Evolutionary conservation across 2,797 vertebrate genomes (phyloP), one percentile per base, ranked within the genome.

Genomic region (Parauchenoglanis ngamensis): DNA sequence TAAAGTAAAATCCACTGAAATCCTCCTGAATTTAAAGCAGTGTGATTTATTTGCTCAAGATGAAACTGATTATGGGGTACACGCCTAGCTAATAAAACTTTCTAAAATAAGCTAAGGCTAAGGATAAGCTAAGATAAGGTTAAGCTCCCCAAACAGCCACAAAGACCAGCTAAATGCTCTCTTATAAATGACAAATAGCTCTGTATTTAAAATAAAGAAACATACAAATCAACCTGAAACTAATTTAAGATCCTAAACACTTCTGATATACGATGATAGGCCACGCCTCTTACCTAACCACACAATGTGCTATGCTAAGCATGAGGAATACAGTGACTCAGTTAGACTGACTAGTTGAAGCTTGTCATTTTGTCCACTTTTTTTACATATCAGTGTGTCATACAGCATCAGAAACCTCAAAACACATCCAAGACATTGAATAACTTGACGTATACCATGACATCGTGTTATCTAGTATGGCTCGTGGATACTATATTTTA

Each of bases 1-100:
- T 31, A 70, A 59, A 57, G 5, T 31, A 21, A 57, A 80, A 44
- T 3, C 25, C 61, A 44, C 28, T 17, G 31, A 68, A 59, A 15
- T 67, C 49, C 63, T 85, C n/a, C 44, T 78, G n/a, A 35, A 67
- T 67, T 15, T 31, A 57, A 80, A 70, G 25, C 85, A 19, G 31
- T 21, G 31, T 19, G 46, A n/a, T 44, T 35, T 35, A 63, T 7
- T 49, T 31, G 44, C 44, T 83, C 3, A 31, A 67, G 44, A 19
- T 85, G 40, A 78, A 85, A 65, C 11, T 2, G 28, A 78, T 78
- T 65, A 67, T 23, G 19, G 3, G 10, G 17, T 21, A 8, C 25
- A 63, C 19, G 25, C 19, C 10, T 11, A 44, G 21, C 67, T 40
- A 70, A 70, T 40, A 49, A 67, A 65, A n/a, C 59, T 2, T 28